Evolutionary conservation across 1,140 invertebrate species (phyloP).

Genomic region (Theocolax elegans): DNA sequence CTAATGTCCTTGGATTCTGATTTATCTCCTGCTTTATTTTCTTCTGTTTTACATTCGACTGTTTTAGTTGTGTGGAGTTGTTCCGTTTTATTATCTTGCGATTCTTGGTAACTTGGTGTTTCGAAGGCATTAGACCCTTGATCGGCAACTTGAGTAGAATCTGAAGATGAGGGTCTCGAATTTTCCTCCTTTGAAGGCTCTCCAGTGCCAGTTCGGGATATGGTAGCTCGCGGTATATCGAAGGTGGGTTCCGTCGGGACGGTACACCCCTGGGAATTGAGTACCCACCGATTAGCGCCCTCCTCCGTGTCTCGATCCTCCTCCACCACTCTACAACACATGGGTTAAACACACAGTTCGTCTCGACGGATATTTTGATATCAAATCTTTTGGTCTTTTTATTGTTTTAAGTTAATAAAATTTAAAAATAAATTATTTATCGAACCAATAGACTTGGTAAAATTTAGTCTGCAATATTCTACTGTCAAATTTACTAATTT

Average conservation of each 20-base stretch:
- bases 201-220: slow-evolving; percentile 48
- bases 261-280: slow-evolving; percentile 59
- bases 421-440: no score
- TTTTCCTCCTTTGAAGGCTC: background rate
- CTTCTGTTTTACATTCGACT: background rate
- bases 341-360: slow-evolving; percentile 27
- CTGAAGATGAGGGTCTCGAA: background rate
- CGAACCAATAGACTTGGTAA: no score
- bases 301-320: slow-evolving; percentile 55
- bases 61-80: no score
- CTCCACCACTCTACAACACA: slow-evolving; percentile 56
- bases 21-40: background rate
- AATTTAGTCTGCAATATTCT: no score
- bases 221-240: slow-evolving; percentile 47
- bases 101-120: no score
- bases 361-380: background rate
- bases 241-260: slow-evolving; percentile 32
- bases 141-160: slow-evolving; percentile 22
- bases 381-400: no score
- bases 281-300: slow-evolving; percentile 59
- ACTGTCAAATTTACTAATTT: no score
- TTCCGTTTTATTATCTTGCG: background rate
- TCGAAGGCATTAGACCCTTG: no score
- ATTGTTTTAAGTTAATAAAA: no score
- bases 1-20: background rate